Conservation (phyloP, 2,113 vertebrate genomes). For the Otocyon megalotis region DNA sequence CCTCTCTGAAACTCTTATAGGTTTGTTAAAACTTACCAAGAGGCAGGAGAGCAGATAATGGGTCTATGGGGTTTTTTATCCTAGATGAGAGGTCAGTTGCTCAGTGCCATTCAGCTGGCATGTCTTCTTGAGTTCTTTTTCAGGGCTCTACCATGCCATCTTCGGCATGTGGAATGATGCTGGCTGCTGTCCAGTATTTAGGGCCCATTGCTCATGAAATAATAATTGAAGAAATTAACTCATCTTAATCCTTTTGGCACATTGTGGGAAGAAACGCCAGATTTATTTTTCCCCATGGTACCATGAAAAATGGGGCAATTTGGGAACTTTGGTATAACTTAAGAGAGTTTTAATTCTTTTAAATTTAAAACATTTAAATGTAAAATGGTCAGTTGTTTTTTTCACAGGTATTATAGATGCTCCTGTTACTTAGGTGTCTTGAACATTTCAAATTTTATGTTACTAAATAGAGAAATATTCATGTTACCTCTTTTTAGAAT, state of each 20-base stretch:
- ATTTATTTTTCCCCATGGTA: background rate
- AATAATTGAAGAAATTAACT: slow-evolving; percentile 49
- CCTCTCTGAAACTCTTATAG: background rate
- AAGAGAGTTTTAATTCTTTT: background rate
- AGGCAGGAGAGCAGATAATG: background rate
- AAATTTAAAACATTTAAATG: background rate
- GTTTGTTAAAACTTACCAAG: background rate
- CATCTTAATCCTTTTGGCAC: slow-evolving; percentile 34
- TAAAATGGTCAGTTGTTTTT: background rate
- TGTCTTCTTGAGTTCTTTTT: background rate
- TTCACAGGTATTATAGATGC: background rate
- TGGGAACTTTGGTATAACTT: slow-evolving; percentile 7
- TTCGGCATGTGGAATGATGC: background rate
- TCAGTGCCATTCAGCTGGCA: background rate
- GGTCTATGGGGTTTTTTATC: fast-evolving
- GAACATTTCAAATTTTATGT: background rate
- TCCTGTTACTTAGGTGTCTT: background rate
- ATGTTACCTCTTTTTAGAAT: background rate
- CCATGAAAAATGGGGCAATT: slow-evolving; percentile 30
- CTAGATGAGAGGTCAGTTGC: background rate
- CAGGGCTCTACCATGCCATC: background rate
- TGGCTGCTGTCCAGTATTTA: background rate
- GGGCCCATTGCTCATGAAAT: background rate
- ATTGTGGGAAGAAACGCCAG: slow-evolving; percentile 39
- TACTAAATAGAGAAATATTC: background rate